A percentile compares a stretch with the other conserved stretches of the same genome.
Conservation (phyloP, 2,888 invertebrate genomes). For the Conchocele bisecta region DNA sequence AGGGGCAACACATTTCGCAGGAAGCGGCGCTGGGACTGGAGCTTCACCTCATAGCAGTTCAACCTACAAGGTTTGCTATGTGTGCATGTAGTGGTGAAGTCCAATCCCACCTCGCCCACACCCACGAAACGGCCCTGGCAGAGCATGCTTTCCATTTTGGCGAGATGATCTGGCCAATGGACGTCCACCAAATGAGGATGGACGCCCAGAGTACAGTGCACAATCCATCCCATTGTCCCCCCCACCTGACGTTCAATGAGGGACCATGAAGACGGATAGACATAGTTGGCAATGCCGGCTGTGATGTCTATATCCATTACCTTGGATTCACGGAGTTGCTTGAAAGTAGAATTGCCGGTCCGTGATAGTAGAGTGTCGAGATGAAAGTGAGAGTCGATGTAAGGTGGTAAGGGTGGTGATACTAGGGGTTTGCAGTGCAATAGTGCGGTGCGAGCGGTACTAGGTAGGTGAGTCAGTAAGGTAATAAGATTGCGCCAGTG, state of each 20-base stretch:
- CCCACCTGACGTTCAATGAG: background rate
- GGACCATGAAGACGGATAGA: background rate
- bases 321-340: too few relatives aligned
- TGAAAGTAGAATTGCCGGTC: too few relatives aligned
- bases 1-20: background rate
- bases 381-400: conserved; percentile 8
- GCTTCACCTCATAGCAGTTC: background rate
- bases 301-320: too few relatives aligned
- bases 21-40: background rate
- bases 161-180: background rate
- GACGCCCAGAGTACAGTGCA: too few relatives aligned
- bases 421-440: background rate
- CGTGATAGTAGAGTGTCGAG: background rate
- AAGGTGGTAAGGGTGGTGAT: background rate
- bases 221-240: too few relatives aligned
- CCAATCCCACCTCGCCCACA: conserved; percentile 3
- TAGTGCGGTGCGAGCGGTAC: too few relatives aligned
- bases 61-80: background rate
- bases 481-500: background rate
- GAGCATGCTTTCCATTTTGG: background rate
- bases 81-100: background rate
- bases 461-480: background rate
- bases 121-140: background rate
- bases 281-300: conserved; percentile 1
- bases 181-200: background rate